These are phyloP conservation scores for Eupithecia inturbata DNA, from an alignment of 2,888 invertebrate genomes.

Conservation along the genomic window DNA sequence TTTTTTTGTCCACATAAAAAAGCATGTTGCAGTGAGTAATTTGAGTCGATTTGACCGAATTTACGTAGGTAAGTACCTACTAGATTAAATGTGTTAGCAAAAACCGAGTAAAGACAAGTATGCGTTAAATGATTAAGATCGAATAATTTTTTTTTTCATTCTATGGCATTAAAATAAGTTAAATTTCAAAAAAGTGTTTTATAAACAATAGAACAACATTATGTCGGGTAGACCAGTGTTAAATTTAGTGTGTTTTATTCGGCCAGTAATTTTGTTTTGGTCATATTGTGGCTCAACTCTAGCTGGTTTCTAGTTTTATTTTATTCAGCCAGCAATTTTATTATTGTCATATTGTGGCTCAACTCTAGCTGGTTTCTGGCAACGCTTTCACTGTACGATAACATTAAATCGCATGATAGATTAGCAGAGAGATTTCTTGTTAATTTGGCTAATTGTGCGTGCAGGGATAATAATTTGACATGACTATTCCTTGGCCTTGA, in stretches of 20 bases:
- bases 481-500: background rate
- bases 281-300: slow-evolving; percentile 19
- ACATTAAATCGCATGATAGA: slow-evolving; percentile 37
- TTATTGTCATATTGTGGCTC: background rate
- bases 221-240: too few relatives aligned
- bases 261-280: background rate
- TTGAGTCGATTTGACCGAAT: slow-evolving; percentile 8
- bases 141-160: too few relatives aligned
- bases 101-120: background rate
- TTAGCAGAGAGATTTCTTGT: slow-evolving; percentile 37
- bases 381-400: slow-evolving; percentile 34
- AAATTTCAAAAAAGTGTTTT: too few relatives aligned
- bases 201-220: too few relatives aligned
- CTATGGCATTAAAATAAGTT: too few relatives aligned
- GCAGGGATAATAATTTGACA: slow-evolving; percentile 29
- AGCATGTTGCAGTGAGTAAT: slow-evolving; percentile 11
- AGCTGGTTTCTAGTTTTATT: slow-evolving; percentile 33
- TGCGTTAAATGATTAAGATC: background rate
- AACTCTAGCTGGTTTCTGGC: slow-evolving; percentile 40
- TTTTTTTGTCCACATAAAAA: slow-evolving; percentile 36
- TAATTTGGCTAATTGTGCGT: slow-evolving; percentile 42
- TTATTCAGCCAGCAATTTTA: background rate
- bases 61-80: background rate
- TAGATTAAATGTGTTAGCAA: background rate
- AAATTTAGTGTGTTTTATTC: too few relatives aligned